Evolutionary conservation across 2,888 invertebrate species (phyloP), one percentile per base, ranked within the genome.

Genomic region (Nematopogon swammerdamellus): DNA sequence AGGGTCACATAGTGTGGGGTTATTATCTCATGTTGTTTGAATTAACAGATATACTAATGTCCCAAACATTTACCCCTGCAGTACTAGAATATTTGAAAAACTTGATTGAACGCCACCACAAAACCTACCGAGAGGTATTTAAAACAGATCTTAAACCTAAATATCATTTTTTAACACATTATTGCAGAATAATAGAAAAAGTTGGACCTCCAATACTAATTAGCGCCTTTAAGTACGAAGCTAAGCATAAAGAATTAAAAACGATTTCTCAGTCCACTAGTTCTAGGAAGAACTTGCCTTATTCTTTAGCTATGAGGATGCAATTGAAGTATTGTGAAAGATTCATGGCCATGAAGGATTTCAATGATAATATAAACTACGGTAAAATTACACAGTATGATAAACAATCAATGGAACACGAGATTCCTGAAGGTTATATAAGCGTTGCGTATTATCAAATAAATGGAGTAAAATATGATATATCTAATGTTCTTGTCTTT

Each of bases 1-100:
- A 45, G 16, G 46, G 50, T 45, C 49, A 54, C 45, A 44, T 47
- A n/a, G 29, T 51, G n/a, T 55, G 58, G 56, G 36, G 51, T n/a
- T 55, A 55, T 49, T 58, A 55, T 43, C 51, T 58, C 48, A 47
- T 45, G 42, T 52, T 58, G 20, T 49, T 56, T 25, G 52, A 59
- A 47, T 52, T 58, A n/a, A 57, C 55, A 29, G 51, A 59, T 36
- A 49, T 57, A 46, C 45, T 50, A 43, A 49, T 47, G 43, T 52
- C 49, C 47, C 51, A 51, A 36, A 45, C 45, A 6, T 45, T 49
- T 47, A 30, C 48, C 51, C 20, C 47, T 51, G 49, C 19, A 42
- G 16, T 45, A 45, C 46, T 54, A 47, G 51, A 50, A 49, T 46
- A 51, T 44, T 47, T 53, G 45, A 50, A 48, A 18, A 8, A 36